Conservation (phyloP, 2,113 vertebrate species). For the Triplophysa siluroides region DNA sequence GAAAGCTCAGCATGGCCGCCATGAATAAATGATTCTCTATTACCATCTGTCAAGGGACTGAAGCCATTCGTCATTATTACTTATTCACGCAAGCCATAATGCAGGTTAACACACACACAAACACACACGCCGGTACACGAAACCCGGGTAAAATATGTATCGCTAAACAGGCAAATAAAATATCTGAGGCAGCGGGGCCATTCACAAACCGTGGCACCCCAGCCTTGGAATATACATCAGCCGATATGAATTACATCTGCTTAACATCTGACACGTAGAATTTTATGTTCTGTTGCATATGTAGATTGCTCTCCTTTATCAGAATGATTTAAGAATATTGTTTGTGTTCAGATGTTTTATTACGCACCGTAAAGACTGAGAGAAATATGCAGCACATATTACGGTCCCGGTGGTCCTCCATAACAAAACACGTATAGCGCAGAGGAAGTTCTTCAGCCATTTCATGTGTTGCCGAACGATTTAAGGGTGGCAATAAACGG, state of each 20-base stretch:
- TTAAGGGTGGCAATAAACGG: neutral
- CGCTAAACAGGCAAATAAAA: constrained; percentile 52
- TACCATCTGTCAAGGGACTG: constrained; percentile 48
- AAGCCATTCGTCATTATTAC: constrained; percentile 55
- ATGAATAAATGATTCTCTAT: constrained; percentile 58
- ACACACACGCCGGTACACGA: constrained; percentile 12
- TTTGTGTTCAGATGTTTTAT: constrained; percentile 31
- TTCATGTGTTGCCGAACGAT: neutral
- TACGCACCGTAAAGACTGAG: constrained; percentile 28
- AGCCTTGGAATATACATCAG: constrained; percentile 42
- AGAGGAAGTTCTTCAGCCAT: neutral
- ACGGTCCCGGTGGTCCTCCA: neutral
- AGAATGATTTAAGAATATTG: constrained; percentile 38
- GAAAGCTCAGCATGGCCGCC: constrained; percentile 39
- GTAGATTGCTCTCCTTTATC: constrained; percentile 34
- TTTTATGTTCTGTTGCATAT: constrained; percentile 46
- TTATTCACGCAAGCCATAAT: constrained; percentile 54
- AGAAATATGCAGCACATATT: neutral
- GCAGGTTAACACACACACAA: constrained; percentile 28
- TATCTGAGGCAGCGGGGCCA: constrained; percentile 32
- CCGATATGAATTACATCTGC: constrained; percentile 48
- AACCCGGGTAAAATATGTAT: constrained; percentile 43
- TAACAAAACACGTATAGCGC: neutral
- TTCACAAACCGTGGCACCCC: constrained; percentile 36
- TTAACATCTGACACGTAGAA: constrained; percentile 41